Conservation (phyloP, 2,888 invertebrate genomes). For the Ormyrus rosae region DNA sequence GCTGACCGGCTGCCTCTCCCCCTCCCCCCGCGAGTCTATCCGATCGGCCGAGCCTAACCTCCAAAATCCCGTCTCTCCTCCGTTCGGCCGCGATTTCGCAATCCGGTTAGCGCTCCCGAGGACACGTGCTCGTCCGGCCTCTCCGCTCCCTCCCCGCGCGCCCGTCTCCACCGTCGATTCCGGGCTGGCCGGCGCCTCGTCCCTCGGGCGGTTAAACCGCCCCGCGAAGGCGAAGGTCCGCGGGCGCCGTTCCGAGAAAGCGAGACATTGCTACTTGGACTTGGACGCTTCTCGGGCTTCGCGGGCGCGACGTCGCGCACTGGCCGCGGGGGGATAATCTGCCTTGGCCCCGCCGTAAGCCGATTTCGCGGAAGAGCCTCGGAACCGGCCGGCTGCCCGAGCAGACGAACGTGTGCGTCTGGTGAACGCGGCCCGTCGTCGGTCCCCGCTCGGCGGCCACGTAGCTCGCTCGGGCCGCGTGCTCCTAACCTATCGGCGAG, state of each 20-base stretch:
- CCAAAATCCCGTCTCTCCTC: conserved; percentile 6
- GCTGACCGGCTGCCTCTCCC: neutral
- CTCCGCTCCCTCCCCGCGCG: no score
- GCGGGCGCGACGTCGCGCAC: neutral
- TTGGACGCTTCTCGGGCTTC: conserved; percentile 52
- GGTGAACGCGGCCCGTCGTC: no score
- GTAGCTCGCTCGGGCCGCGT: no score
- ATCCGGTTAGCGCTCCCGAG: conserved; percentile 58
- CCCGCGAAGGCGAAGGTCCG: conserved; percentile 43
- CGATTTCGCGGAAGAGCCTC: conserved; percentile 40
- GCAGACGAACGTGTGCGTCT: conserved; percentile 38
- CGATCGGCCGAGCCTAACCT: conserved; percentile 17
- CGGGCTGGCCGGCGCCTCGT: neutral
- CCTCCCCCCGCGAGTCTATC: neutral
- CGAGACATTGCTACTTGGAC: conserved; percentile 53
- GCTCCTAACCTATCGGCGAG: no score
- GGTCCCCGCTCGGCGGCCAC: no score
- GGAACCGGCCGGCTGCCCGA: conserved; percentile 65
- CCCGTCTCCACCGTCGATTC: neutral
- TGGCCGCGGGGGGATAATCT: conserved; percentile 21
- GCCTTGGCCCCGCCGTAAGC: conserved; percentile 39
- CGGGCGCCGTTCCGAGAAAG: conserved; percentile 27
- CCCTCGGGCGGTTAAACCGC: conserved; percentile 1
- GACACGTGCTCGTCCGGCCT: conserved; percentile 53
- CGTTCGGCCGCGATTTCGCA: conserved; percentile 47